A percentile compares a stretch with the other conserved stretches of the same genome.
These are phyloP conservation scores for Mythimna ferrago DNA, from an alignment of 2,888 invertebrate genomes.

Conservation along the genomic window DNA sequence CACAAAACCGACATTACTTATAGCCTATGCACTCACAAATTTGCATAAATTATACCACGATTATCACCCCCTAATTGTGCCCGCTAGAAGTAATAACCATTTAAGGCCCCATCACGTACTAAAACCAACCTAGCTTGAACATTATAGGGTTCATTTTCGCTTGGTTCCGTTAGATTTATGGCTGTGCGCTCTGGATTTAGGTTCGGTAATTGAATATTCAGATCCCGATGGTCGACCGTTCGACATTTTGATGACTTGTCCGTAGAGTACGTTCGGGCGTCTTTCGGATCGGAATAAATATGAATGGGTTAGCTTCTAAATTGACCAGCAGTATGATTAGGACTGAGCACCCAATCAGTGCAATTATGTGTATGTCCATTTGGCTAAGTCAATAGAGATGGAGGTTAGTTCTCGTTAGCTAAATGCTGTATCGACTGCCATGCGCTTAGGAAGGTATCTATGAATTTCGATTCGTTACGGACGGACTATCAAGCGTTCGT, in stretches of 20 bases:
- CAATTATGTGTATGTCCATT: slow-evolving; percentile 5
- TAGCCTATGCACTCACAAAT: slow-evolving; percentile 70
- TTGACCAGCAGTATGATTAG: slow-evolving; percentile 20
- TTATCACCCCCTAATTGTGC: slow-evolving; percentile 75
- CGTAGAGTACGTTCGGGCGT: slow-evolving; percentile 64
- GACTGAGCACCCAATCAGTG: slow-evolving; percentile 31
- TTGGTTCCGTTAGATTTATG: slow-evolving; percentile 54
- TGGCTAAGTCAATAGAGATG: background rate
- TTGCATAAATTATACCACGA: slow-evolving; percentile 79
- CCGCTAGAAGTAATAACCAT: slow-evolving; percentile 61
- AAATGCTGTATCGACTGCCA: background rate
- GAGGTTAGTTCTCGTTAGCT: slow-evolving; percentile 4
- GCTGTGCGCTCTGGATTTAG: slow-evolving; percentile 71
- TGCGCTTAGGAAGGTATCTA: background rate
- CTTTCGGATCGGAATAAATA: slow-evolving; percentile 65
- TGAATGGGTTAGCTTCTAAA: slow-evolving; percentile 47
- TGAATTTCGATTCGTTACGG: background rate
- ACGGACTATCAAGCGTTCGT: background rate
- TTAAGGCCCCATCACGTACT: slow-evolving; percentile 27
- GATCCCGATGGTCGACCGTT: slow-evolving; percentile 76
- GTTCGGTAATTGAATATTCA: slow-evolving; percentile 84
- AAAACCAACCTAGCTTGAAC: slow-evolving; percentile 27
- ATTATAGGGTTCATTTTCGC: slow-evolving; percentile 67
- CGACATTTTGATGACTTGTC: slow-evolving; percentile 77
- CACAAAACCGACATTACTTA: slow-evolving; percentile 12